These are phyloP conservation scores for Rhinoptilus africanus DNA, from an alignment of 2,113 vertebrate genomes.

Conservation along the genomic window DNA sequence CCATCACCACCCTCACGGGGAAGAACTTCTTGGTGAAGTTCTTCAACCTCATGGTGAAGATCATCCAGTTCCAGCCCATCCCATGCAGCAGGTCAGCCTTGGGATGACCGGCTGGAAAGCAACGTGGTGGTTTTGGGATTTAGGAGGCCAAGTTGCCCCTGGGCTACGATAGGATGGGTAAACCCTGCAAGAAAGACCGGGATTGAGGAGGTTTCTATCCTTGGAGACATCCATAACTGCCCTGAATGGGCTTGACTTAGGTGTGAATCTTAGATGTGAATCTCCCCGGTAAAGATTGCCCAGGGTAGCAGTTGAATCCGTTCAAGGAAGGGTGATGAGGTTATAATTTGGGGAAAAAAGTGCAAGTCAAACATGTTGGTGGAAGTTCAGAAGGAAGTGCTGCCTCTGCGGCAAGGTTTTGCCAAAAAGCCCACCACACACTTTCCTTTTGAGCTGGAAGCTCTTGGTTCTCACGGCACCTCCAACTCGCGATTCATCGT, in stretches of 20 bases:
- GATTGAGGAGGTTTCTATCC: neutral
- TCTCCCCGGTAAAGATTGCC: neutral
- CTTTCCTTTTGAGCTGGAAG: neutral
- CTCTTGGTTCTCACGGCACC: neutral
- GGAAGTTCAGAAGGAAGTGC: neutral
- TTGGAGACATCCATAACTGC: neutral
- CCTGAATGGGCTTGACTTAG: neutral
- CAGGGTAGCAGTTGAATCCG: neutral
- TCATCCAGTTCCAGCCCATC: too few relatives aligned
- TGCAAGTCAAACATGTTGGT: neutral
- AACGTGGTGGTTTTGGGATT: neutral
- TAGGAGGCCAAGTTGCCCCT: neutral
- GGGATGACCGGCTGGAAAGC: neutral
- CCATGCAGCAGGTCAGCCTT: neutral
- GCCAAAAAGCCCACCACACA: fast-evolving
- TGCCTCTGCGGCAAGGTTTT: neutral
- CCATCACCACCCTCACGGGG: too few relatives aligned
- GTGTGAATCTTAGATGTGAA: neutral
- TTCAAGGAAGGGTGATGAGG: neutral
- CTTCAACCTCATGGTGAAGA: too few relatives aligned
- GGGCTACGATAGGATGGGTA: neutral
- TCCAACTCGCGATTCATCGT: neutral
- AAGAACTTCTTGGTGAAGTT: too few relatives aligned
- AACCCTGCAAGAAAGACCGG: neutral
- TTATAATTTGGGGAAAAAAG: neutral